These are phyloP conservation scores for Marisa cornuarietis DNA, from an alignment of 1,140 invertebrate species.

Conservation along the genomic window DNA sequence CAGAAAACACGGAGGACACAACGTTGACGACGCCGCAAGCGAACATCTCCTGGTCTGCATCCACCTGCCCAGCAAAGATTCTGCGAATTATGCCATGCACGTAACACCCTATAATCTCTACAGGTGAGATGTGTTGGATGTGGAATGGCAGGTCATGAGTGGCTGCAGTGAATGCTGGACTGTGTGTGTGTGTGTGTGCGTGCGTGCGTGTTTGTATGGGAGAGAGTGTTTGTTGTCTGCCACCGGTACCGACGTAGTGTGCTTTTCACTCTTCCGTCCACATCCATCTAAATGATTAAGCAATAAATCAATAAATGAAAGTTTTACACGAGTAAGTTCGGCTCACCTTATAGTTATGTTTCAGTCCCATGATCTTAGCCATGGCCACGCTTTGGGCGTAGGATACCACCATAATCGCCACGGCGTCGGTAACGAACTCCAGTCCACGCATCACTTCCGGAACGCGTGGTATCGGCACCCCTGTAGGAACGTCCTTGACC, in stretches of 20 bases:
- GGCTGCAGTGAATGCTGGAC: too few relatives aligned
- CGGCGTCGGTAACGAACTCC: constrained; percentile 42
- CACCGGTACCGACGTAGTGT: too few relatives aligned
- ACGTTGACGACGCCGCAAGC: constrained; percentile 45
- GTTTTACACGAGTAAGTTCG: constrained; percentile 52
- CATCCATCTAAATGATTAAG: too few relatives aligned
- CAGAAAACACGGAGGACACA: constrained; percentile 45
- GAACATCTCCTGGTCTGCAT: constrained; percentile 48
- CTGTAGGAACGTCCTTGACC: constrained; percentile 37
- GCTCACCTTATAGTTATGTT: constrained; percentile 50
- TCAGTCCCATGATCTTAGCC: constrained; percentile 65
- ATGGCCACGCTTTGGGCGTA: constrained; percentile 63
- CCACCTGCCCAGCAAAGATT: not conserved
- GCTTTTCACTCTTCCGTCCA: too few relatives aligned
- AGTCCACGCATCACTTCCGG: constrained; percentile 39
- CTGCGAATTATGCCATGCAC: too few relatives aligned
- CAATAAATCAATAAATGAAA: not conserved
- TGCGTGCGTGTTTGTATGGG: too few relatives aligned
- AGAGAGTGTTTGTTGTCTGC: too few relatives aligned
- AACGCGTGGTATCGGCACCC: constrained; percentile 46
- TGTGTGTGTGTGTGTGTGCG: too few relatives aligned
- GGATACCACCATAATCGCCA: constrained; percentile 59
- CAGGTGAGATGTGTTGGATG: too few relatives aligned
- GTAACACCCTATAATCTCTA: too few relatives aligned
- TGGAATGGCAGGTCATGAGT: too few relatives aligned